Evolutionary conservation across 35 echinoderm and acorn worm species (phyloP).

Genomic region (Lytechinus pictus): DNA sequence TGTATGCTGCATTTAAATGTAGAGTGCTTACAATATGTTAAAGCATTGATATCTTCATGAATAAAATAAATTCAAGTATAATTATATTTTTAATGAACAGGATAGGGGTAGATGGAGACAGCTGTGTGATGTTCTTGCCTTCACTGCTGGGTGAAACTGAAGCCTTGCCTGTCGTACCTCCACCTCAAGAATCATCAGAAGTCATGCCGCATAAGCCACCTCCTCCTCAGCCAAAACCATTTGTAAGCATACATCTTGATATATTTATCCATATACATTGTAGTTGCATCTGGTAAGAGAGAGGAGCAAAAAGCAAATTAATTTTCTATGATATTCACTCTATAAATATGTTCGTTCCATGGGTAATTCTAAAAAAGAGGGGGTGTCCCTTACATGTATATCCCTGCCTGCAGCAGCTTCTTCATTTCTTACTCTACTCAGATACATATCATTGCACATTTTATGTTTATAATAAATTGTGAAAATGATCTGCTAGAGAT

Average conservation of each 20-base stretch:
- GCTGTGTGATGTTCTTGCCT: constrained; percentile 64
- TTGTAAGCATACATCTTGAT: constrained; percentile 40
- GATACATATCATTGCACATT: too few relatives aligned
- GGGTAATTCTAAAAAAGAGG: too few relatives aligned
- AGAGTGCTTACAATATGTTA: not conserved
- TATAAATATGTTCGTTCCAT: too few relatives aligned
- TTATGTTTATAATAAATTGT: too few relatives aligned
- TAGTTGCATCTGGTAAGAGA: not conserved
- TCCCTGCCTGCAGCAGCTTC: too few relatives aligned
- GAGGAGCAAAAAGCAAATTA: too few relatives aligned
- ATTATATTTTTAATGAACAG: not conserved
- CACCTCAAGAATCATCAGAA: constrained; percentile 35
- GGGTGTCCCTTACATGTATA: too few relatives aligned
- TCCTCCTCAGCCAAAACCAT: constrained; percentile 25
- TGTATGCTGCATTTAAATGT: too few relatives aligned
- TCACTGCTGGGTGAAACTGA: not conserved
- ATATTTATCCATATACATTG: not conserved
- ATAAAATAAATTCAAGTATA: not conserved
- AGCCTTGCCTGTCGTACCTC: constrained; percentile 33
- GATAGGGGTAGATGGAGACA: constrained; percentile 57
- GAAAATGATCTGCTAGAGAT: too few relatives aligned
- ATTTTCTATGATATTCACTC: too few relatives aligned
- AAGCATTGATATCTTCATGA: not conserved
- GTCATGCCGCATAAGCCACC: constrained; percentile 15
- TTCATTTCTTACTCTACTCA: too few relatives aligned